These are phyloP conservation scores for Orientallactaga sibirica DNA, from an alignment of 2,797 vertebrate species.

Conservation along the genomic window DNA sequence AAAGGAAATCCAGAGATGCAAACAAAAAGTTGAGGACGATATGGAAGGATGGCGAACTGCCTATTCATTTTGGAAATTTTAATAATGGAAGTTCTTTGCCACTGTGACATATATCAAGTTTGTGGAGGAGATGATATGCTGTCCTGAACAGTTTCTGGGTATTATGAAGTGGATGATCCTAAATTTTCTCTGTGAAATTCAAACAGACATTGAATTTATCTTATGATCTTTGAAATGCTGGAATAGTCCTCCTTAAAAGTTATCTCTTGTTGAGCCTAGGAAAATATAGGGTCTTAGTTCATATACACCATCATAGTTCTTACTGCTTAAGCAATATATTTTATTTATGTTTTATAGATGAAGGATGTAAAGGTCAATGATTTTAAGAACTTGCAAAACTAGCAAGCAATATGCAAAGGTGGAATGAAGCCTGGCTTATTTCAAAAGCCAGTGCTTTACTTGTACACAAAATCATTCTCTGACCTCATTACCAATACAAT, in stretches of 20 bases:
- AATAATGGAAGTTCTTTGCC: background rate
- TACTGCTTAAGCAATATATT: background rate
- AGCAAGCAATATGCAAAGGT: background rate
- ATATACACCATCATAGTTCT: background rate
- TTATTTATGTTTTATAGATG: slow-evolving; percentile 25
- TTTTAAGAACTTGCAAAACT: background rate
- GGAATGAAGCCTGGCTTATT: background rate
- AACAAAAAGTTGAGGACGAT: background rate
- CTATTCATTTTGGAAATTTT: background rate
- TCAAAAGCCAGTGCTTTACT: background rate
- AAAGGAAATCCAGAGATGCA: background rate
- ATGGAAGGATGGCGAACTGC: background rate
- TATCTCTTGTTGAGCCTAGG: background rate
- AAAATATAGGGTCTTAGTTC: background rate
- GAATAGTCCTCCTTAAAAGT: slow-evolving; percentile 3
- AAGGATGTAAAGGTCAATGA: slow-evolving; percentile 50
- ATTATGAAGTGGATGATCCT: background rate
- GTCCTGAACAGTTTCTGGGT: background rate
- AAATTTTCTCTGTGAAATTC: background rate
- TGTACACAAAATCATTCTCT: background rate
- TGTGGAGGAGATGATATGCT: background rate
- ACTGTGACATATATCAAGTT: background rate
- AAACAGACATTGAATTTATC: slow-evolving; percentile 37
- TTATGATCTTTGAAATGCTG: background rate
- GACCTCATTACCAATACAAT: background rate